Percentiles rank a stretch among this genome's conserved stretches.
These are phyloP conservation scores for Sminthurinus aureus DNA, from an alignment of 2,888 invertebrate species.

Conservation along the genomic window DNA sequence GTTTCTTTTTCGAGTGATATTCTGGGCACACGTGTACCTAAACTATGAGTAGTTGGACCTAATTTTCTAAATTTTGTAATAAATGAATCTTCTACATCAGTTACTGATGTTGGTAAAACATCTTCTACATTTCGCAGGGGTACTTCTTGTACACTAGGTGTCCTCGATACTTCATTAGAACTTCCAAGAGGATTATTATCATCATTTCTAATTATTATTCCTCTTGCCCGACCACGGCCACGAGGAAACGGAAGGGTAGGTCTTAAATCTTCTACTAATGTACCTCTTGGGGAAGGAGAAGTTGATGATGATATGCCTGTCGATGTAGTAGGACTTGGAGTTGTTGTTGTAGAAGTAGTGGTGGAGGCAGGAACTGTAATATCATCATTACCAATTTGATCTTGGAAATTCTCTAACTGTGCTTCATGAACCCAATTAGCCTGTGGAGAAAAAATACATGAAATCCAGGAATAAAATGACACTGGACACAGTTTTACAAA, in stretches of 20 bases:
- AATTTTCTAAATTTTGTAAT: conserved; percentile 5
- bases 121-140: background rate
- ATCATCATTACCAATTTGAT: background rate
- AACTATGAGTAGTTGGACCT: background rate
- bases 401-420: background rate
- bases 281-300: background rate
- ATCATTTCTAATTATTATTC: background rate
- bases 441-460: too few relatives aligned
- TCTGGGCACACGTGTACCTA: background rate
- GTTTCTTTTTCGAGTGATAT: background rate
- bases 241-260: background rate
- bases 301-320: background rate
- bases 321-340: background rate
- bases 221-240: background rate
- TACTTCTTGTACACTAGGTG: background rate
- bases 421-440: conserved; percentile 4
- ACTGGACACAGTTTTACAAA: too few relatives aligned
- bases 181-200: background rate
- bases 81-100: background rate
- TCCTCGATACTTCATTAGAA: background rate
- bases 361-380: background rate
- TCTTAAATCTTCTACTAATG: background rate
- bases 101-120: background rate
- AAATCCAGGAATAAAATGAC: background rate
- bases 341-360: background rate